A percentile compares a stretch with the other conserved stretches of the same genome.
Conservation (phyloP, 1,140 invertebrate genomes). For the Lamellibrachia luymesi region DNA sequence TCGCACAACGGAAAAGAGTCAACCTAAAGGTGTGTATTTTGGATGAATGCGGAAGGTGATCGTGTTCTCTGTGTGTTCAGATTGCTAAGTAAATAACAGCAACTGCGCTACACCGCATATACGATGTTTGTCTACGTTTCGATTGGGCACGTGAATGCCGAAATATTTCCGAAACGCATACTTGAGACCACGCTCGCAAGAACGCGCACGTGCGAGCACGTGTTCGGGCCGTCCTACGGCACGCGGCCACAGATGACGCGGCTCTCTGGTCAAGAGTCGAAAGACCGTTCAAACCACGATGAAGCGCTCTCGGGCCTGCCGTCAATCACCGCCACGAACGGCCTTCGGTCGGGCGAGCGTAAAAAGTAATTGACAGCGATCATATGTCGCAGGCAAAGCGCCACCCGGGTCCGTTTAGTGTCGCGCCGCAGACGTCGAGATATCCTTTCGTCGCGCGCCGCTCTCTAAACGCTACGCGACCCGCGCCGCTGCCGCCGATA, state of each 20-base stretch:
- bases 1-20: neutral
- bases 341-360: no score
- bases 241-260: neutral
- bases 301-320: neutral
- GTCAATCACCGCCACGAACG: neutral
- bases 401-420: neutral
- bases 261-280: neutral
- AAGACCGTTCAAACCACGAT: neutral
- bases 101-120: neutral
- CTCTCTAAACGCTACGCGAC: neutral
- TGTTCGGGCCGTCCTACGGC: neutral
- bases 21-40: neutral
- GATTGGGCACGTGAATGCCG: neutral
- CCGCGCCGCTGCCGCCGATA: neutral
- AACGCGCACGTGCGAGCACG: neutral
- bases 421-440: neutral
- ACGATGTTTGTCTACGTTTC: neutral
- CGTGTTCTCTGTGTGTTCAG: neutral
- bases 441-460: neutral
- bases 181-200: neutral
- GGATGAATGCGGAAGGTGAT: neutral
- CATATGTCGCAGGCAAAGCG: neutral
- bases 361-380: slow-evolving; percentile 1
- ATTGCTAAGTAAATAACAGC: neutral
- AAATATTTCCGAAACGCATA: neutral